A percentile compares a stretch with the other conserved stretches of the same genome.
These are phyloP conservation scores for Chionis minor DNA, from an alignment of 2,113 vertebrate genomes.

Conservation along the genomic window DNA sequence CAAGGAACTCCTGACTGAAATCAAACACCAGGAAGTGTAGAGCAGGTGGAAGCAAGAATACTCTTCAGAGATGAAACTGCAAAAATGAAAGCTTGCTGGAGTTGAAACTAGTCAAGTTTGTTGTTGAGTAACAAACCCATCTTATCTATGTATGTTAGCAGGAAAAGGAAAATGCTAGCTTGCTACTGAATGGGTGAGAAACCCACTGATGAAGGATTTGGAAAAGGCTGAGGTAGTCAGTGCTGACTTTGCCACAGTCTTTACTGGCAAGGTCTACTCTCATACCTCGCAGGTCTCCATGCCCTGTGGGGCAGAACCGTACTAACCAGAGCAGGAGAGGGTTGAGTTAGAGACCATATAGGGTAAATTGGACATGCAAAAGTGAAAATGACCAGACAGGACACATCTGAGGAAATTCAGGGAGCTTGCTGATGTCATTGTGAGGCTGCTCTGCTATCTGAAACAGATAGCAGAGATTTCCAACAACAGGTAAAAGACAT, in stretches of 20 bases:
- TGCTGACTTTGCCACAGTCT: background rate
- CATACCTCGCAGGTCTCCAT: background rate
- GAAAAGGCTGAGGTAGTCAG: background rate
- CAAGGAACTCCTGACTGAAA: background rate
- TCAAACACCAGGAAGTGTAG: background rate
- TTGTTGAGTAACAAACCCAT: background rate
- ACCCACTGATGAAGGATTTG: background rate
- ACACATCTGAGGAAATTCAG: background rate
- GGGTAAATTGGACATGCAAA: background rate
- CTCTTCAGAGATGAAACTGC: background rate
- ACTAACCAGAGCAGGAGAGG: background rate
- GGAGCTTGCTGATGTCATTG: background rate
- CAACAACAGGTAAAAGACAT: background rate
- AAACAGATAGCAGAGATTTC: background rate
- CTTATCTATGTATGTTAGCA: background rate
- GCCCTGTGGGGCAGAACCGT: background rate
- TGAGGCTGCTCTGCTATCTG: background rate
- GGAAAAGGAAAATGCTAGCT: background rate
- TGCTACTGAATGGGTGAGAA: background rate
- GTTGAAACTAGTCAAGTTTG: background rate
- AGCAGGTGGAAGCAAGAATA: background rate
- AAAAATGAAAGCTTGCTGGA: background rate
- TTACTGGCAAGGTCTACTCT: background rate
- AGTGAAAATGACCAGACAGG: background rate
- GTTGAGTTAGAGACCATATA: background rate